Evolutionary conservation across 2,113 vertebrate species (phyloP).

Genomic region (Asarcornis scutulata): DNA sequence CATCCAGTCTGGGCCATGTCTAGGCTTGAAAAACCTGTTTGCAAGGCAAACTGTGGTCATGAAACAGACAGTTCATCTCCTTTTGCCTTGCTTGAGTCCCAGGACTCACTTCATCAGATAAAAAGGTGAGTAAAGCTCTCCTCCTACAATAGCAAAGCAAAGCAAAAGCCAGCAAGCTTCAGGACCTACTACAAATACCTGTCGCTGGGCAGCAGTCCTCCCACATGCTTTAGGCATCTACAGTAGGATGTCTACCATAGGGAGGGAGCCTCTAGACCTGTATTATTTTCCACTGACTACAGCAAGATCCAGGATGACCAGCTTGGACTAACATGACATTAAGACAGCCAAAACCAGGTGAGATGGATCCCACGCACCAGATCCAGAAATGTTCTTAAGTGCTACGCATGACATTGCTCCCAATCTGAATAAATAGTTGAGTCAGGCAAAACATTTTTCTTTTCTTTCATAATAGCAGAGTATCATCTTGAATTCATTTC

Average conservation of each 20-base stretch:
- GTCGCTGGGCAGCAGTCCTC: background rate
- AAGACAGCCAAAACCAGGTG: background rate
- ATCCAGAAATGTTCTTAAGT: background rate
- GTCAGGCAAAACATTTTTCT: background rate
- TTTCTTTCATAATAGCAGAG: background rate
- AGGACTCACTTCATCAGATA: background rate
- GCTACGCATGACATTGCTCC: background rate
- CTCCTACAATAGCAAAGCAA: background rate
- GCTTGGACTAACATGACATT: background rate
- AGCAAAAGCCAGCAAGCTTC: background rate
- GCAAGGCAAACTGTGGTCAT: background rate
- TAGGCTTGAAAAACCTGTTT: constrained; percentile 24
- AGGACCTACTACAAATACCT: background rate
- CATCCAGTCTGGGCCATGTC: background rate
- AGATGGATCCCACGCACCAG: background rate
- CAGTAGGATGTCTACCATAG: fast-evolving
- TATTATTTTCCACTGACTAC: background rate
- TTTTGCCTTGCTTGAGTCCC: background rate
- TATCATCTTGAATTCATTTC: background rate
- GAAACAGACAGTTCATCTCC: background rate
- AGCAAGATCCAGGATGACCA: background rate
- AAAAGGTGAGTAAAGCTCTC: background rate
- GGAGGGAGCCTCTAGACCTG: background rate
- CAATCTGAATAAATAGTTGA: background rate
- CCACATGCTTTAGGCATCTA: background rate